A percentile compares a stretch with the other conserved stretches of the same genome.
Conservation (phyloP, 1,140 invertebrate genomes). For the Drosophila navojoa region DNA sequence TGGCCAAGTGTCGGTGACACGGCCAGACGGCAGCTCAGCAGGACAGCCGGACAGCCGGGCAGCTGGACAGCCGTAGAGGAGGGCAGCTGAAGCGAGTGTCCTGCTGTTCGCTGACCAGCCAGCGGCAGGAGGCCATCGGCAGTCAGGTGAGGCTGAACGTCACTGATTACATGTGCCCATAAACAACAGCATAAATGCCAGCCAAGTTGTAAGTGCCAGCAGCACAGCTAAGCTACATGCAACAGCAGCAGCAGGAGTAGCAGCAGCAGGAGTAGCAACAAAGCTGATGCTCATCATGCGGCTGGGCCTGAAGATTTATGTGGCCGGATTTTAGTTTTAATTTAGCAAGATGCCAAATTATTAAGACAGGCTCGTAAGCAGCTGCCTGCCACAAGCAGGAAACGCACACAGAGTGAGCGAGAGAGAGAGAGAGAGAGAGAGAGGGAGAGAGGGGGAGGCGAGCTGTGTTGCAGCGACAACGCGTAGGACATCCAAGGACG, state of each 20-base stretch:
- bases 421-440: too few species aligned
- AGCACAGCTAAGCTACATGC: conserved; percentile 41
- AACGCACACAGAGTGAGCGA: neutral
- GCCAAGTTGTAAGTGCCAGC: conserved; percentile 44
- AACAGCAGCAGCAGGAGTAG: conserved; percentile 18
- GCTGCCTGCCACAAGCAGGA: neutral
- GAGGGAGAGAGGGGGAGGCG: too few species aligned
- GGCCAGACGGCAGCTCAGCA: conserved; percentile 27
- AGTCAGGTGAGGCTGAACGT: conserved; percentile 8
- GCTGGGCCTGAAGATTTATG: conserved; percentile 52
- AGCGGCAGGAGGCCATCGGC: neutral
- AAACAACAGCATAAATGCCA: conserved; percentile 58
- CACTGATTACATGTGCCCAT: conserved; percentile 74
- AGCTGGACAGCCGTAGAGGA: too few species aligned
- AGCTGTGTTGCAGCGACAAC: neutral
- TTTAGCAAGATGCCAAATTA: conserved; percentile 71
- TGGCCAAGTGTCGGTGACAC: conserved; percentile 36
- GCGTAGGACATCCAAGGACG: conserved; percentile 41
- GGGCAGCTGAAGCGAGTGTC: conserved; percentile 42
- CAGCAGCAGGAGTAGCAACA: neutral
- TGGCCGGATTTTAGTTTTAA: conserved; percentile 71
- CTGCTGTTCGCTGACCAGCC: conserved; percentile 16
- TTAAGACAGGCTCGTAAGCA: conserved; percentile 50
- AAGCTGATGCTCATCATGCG: conserved; percentile 20
- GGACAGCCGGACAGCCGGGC: too few species aligned